Conservation (phyloP, 2,888 invertebrate genomes). For the Lasioglossum oenotherae region DNA sequence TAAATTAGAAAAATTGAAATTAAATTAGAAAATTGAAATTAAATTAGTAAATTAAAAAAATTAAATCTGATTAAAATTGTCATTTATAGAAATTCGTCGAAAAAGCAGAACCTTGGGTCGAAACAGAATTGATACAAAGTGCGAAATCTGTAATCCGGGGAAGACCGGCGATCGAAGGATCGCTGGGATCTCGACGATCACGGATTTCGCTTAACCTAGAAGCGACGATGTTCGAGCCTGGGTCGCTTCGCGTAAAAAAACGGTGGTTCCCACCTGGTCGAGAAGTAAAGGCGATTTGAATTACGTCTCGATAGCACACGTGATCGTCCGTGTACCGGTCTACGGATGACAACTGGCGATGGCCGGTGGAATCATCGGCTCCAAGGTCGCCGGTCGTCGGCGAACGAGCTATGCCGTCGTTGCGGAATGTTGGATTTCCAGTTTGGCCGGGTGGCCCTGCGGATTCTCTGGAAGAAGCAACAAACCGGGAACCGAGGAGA, state of each 20-base stretch:
- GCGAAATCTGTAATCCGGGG: too few species aligned
- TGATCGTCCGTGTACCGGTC: background rate
- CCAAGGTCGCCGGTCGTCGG: background rate
- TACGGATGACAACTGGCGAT: background rate
- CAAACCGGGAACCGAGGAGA: background rate
- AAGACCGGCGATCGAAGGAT: too few species aligned
- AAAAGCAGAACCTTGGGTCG: too few species aligned
- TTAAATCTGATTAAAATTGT: too few species aligned
- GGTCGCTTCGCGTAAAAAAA: too few species aligned
- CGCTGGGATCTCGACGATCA: background rate
- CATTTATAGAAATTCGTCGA: too few species aligned
- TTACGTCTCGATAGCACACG: background rate
- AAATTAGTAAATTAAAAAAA: too few species aligned
- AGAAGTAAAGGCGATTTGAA: background rate
- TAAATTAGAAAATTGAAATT: too few species aligned
- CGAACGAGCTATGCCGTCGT: background rate
- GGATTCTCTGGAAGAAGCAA: background rate
- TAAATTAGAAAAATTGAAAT: too few species aligned
- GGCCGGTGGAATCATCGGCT: background rate
- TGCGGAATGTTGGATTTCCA: conserved; percentile 4
- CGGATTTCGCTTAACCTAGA: background rate
- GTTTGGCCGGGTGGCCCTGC: background rate
- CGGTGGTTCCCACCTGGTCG: background rate
- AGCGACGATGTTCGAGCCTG: too few species aligned
- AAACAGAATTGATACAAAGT: too few species aligned